A percentile compares a stretch with the other conserved stretches of the same genome.
phyloP scores from a whole-genome alignment of 2,888 invertebrate genomes.

The Agonum fuliginosum region DNA sequence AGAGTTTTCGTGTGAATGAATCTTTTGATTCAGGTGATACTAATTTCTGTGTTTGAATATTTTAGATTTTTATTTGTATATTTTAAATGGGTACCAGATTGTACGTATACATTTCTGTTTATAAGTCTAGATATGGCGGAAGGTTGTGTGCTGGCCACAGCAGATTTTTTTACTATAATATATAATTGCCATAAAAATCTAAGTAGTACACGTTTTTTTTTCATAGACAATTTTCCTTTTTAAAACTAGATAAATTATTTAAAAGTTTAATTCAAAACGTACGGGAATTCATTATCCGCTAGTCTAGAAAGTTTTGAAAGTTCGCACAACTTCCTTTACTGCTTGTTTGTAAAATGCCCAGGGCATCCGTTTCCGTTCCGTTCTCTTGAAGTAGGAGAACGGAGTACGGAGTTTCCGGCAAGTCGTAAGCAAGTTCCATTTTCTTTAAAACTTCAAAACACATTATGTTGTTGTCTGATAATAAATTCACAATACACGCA shows the following conservation, averaged over 20 bases:
- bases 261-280: conserved; percentile 37
- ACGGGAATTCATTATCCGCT: conserved; percentile 32
- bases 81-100: too few relatives aligned
- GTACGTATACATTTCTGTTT: too few relatives aligned
- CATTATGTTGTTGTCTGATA: conserved; percentile 37
- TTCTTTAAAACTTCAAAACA: conserved; percentile 49
- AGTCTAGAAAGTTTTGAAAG: conserved; percentile 34
- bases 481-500: conserved; percentile 38
- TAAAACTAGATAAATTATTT: conserved; percentile 33
- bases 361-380: conserved; percentile 35
- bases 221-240: conserved; percentile 14
- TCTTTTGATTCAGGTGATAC: too few relatives aligned
- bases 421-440: conserved; percentile 32
- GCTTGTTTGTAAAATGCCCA: conserved; percentile 44
- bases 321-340: conserved; percentile 38
- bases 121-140: too few relatives aligned
- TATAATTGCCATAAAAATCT: background rate
- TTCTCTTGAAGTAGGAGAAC: too few relatives aligned
- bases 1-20: too few relatives aligned
- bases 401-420: conserved; percentile 17
- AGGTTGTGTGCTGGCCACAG: too few relatives aligned
- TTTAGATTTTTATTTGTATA: too few relatives aligned
- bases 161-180: conserved; percentile 21
- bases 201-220: conserved; percentile 20
- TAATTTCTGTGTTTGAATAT: too few relatives aligned